A percentile compares a stretch with the other conserved stretches of the same genome.
phyloP scores from a whole-genome alignment of 1,140 invertebrate species.

The Luehdorfia chinensis region DNA sequence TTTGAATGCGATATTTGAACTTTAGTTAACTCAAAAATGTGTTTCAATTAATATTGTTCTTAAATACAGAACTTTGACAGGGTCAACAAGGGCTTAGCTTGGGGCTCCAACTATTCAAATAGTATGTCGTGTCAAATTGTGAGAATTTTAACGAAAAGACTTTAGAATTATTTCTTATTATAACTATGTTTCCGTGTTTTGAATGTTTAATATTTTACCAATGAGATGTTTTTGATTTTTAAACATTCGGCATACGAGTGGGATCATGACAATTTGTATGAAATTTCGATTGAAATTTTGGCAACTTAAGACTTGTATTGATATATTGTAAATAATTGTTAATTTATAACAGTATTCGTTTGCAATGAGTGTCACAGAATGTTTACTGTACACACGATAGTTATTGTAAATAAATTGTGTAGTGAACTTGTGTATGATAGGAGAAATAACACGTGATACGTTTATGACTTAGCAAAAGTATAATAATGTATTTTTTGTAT shows the following conservation, averaged over 20 bases:
- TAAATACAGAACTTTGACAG: not conserved
- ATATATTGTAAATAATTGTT: slow-evolving; percentile 60
- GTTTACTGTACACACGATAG: slow-evolving; percentile 21
- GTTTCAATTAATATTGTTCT: not conserved
- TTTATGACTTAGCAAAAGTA: slow-evolving; percentile 1
- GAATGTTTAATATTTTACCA: slow-evolving; percentile 25
- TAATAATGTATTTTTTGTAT: slow-evolving; percentile 14
- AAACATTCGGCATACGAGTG: slow-evolving; percentile 22
- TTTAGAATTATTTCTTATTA: not conserved
- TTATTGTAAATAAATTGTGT: slow-evolving; percentile 28
- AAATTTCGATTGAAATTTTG: slow-evolving; percentile 40
- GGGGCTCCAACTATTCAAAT: not conserved
- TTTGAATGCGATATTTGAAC: slow-evolving; percentile 80
- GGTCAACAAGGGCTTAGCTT: not conserved
- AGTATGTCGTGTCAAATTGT: slow-evolving; percentile 10
- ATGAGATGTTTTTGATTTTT: slow-evolving; percentile 18
- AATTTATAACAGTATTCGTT: slow-evolving; percentile 63
- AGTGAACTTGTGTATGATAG: slow-evolving; percentile 17
- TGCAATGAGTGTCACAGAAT: slow-evolving; percentile 28
- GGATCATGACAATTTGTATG: slow-evolving; percentile 46
- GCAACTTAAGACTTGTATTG: slow-evolving; percentile 40
- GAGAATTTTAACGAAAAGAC: slow-evolving; percentile 1
- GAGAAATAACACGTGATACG: slow-evolving; percentile 7
- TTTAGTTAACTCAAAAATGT: not conserved
- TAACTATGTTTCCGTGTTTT: slow-evolving; percentile 17